phyloP scores from a whole-genome alignment of 2,888 invertebrate genomes.

The Synergus itoensis region DNA sequence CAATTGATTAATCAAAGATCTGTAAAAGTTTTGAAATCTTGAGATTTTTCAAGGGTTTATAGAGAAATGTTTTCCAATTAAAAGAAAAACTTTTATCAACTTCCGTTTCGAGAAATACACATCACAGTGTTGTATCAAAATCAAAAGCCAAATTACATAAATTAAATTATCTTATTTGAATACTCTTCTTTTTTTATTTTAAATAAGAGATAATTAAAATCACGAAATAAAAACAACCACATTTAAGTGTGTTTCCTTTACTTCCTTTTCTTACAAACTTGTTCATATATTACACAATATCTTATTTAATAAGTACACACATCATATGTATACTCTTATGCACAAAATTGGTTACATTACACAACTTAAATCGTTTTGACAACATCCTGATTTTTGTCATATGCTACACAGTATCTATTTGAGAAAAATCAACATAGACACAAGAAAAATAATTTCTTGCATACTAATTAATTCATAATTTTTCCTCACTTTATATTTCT shows the following conservation, averaged over 20 bases:
- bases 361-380: background rate
- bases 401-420: background rate
- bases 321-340: background rate
- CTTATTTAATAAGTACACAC: no score
- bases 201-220: background rate
- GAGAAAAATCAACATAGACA: background rate
- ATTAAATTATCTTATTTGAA: no score
- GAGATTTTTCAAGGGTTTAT: no score
- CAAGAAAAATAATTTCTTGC: background rate
- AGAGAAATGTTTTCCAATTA: no score
- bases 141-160: no score
- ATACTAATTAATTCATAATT: background rate
- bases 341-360: constrained; percentile 9
- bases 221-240: background rate
- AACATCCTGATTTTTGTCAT: constrained; percentile 1
- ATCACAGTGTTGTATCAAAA: no score
- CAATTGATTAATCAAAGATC: no score
- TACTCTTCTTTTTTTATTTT: no score
- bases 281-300: background rate
- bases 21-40: no score
- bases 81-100: no score
- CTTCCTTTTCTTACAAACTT: constrained; percentile 8
- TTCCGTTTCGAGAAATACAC: no score
- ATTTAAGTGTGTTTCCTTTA: background rate
- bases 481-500: background rate